A percentile compares a stretch with the other conserved stretches of the same genome.
These are phyloP conservation scores for Anagyrus pseudococci DNA, from an alignment of 2,888 invertebrate species.

Conservation along the genomic window DNA sequence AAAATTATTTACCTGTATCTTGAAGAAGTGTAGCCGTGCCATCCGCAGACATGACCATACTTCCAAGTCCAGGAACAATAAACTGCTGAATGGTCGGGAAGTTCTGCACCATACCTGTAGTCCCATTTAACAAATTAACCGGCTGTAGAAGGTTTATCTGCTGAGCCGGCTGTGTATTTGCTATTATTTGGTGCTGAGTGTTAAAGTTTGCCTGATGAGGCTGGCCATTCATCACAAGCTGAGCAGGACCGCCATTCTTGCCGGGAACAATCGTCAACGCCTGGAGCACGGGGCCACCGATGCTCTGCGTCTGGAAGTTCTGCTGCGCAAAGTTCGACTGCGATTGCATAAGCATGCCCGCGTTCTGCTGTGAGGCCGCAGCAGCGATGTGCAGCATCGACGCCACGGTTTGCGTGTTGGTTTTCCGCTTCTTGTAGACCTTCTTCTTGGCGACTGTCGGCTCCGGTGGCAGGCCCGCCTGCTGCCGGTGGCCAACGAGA, in stretches of 20 bases:
- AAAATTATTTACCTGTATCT: slow-evolving; percentile 62
- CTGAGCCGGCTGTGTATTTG: slow-evolving; percentile 62
- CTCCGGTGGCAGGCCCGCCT: slow-evolving; percentile 72
- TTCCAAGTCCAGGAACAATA: slow-evolving; percentile 80
- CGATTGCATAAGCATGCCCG: slow-evolving; percentile 68
- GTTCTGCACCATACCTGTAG: slow-evolving; percentile 74
- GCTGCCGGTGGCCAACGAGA: slow-evolving; percentile 45
- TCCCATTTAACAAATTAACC: slow-evolving; percentile 78
- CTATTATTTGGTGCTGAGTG: slow-evolving; percentile 71
- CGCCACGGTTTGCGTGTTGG: slow-evolving; percentile 72
- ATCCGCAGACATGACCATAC: slow-evolving; percentile 84
- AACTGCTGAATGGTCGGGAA: slow-evolving; percentile 79
- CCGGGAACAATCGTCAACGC: slow-evolving; percentile 80
- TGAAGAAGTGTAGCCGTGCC: slow-evolving; percentile 78
- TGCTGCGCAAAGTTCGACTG: slow-evolving; percentile 72
- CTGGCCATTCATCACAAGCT: slow-evolving; percentile 81
- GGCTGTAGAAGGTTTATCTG: slow-evolving; percentile 82
- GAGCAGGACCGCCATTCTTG: slow-evolving; percentile 75
- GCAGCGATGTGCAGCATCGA: slow-evolving; percentile 73
- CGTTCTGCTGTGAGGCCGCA: slow-evolving; percentile 66
- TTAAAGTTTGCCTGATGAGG: slow-evolving; percentile 66
- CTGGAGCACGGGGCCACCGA: slow-evolving; percentile 76
- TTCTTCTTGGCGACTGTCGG: slow-evolving; percentile 67
- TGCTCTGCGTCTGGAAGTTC: slow-evolving; percentile 75
- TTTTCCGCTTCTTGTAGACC: slow-evolving; percentile 76